These are phyloP conservation scores for Drosophila kepulauana DNA, from an alignment of 1,140 invertebrate species.

Conservation along the genomic window DNA sequence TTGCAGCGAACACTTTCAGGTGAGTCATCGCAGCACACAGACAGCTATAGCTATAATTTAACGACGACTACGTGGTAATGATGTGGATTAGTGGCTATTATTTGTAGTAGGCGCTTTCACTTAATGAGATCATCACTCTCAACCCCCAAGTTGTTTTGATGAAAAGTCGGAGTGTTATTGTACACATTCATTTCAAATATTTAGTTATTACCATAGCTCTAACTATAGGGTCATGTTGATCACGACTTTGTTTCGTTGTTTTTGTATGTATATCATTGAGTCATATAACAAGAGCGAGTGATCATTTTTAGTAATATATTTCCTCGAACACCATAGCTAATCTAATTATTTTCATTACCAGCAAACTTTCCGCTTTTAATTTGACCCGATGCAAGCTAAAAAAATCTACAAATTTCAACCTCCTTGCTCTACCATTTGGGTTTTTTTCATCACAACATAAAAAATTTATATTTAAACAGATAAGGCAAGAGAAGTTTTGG, in stretches of 20 bases:
- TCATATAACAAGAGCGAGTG: too few relatives aligned
- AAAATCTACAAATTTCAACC: too few relatives aligned
- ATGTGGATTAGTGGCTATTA: slow-evolving; percentile 5
- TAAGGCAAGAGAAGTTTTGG: background rate
- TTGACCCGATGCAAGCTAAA: too few relatives aligned
- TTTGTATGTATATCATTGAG: too few relatives aligned
- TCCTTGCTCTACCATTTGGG: too few relatives aligned
- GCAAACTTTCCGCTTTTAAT: too few relatives aligned
- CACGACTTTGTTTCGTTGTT: background rate
- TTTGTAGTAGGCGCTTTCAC: slow-evolving; percentile 16
- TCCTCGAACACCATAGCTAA: too few relatives aligned
- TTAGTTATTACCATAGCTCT: background rate
- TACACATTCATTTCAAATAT: background rate
- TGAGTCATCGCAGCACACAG: slow-evolving; percentile 83
- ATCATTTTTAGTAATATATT: too few relatives aligned
- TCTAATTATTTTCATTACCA: too few relatives aligned
- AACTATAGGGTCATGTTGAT: too few relatives aligned
- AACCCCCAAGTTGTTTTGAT: background rate
- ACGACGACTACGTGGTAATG: slow-evolving; percentile 31
- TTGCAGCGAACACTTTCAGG: slow-evolving; percentile 94
- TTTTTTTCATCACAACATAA: too few relatives aligned
- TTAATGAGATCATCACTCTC: slow-evolving; percentile 34
- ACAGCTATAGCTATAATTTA: background rate
- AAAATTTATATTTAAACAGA: background rate
- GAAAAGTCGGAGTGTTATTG: background rate